A percentile compares a stretch with the other conserved stretches of the same genome.
Conservation (phyloP, 2,113 vertebrate genomes). For the Ameiurus melas region DNA sequence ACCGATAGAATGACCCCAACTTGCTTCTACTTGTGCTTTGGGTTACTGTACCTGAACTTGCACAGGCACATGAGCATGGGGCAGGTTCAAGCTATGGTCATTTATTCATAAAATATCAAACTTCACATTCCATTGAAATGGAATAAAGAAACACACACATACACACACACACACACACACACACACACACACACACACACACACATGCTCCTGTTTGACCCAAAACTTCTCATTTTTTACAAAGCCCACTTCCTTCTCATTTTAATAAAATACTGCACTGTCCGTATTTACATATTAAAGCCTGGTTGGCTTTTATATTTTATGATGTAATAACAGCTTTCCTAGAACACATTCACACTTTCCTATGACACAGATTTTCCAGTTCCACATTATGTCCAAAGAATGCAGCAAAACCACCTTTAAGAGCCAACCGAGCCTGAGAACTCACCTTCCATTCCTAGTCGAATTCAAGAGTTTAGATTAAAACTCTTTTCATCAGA, state of each 20-base stretch:
- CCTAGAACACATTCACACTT: neutral
- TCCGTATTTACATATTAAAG: neutral
- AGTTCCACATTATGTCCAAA: neutral
- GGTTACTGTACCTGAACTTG: neutral
- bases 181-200: neutral
- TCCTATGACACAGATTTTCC: neutral
- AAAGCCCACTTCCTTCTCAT: neutral
- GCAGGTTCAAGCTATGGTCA: neutral
- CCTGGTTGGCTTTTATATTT: neutral
- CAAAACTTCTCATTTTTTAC: neutral
- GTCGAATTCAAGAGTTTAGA: neutral
- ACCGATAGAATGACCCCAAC: neutral
- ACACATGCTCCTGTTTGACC: neutral
- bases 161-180: neutral
- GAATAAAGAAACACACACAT: conserved; percentile 1
- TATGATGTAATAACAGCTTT: neutral
- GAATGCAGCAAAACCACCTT: neutral
- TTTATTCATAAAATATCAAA: neutral
- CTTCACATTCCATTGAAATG: conserved; percentile 1
- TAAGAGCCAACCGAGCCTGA: neutral
- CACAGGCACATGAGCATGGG: neutral
- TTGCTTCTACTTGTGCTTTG: neutral
- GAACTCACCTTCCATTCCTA: neutral
- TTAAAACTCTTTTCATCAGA: neutral
- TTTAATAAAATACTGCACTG: neutral